Conservation (phyloP, 2,888 invertebrate species). For the Chamaedrilus cognettii region DNA sequence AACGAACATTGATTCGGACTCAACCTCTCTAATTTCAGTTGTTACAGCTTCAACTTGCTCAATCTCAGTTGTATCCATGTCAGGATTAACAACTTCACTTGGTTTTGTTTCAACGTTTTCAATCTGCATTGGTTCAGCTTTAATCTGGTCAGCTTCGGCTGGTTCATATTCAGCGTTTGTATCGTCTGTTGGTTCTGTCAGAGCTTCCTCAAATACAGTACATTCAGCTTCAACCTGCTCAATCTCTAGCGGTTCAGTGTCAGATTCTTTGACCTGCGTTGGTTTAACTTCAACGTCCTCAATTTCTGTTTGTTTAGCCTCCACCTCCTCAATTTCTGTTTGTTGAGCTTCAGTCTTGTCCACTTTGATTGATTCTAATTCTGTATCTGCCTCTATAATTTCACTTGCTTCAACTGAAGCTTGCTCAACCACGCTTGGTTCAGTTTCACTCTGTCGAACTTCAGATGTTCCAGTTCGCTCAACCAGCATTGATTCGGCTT, state of each 20-base stretch:
- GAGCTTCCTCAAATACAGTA: not conserved
- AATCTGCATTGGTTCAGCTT: not conserved
- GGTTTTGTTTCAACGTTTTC: not conserved
- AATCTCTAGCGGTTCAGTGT: not conserved
- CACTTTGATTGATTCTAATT: constrained; percentile 36
- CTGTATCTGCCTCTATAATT: not conserved
- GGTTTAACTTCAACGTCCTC: not conserved
- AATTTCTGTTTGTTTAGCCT: not conserved
- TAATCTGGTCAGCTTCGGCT: not conserved
- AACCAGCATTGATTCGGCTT: no score
- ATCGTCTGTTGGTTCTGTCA: not conserved
- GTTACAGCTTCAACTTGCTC: constrained; percentile 13
- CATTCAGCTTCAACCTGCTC: not conserved
- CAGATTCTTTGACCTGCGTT: not conserved
- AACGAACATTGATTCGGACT: constrained; percentile 2
- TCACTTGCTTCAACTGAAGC: constrained; percentile 4
- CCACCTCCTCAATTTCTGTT: constrained; percentile 26
- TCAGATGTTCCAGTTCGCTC: no score
- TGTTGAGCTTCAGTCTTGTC: constrained; percentile 43
- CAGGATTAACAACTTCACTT: not conserved
- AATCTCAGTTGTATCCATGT: constrained; percentile 38
- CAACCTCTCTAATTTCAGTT: no score
- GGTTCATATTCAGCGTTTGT: not conserved
- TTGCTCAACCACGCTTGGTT: constrained; percentile 19
- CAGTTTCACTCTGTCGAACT: no score